A percentile compares a stretch with the other conserved stretches of the same genome.
Conservation (phyloP, 1,140 invertebrate genomes). For the Mycetomoellerius zeteki region DNA sequence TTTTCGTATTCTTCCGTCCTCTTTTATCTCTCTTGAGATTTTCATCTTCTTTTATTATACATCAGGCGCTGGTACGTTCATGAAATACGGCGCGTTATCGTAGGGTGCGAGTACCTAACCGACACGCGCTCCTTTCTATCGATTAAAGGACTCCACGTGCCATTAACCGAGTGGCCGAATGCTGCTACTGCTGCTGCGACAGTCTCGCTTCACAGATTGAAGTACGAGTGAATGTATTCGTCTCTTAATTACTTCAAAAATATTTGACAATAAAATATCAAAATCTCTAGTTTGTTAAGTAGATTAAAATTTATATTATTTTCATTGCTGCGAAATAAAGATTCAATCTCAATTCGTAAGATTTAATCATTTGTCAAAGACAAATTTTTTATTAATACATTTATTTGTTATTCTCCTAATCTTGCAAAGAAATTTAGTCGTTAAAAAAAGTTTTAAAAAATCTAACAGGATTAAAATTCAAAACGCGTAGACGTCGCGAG, state of each 20-base stretch:
- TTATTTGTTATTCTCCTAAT: neutral
- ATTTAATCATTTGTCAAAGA: neutral
- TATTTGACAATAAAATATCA: neutral
- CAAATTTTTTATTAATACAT: neutral
- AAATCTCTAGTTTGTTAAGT: neutral
- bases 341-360: neutral
- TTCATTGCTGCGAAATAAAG: neutral
- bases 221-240: neutral
- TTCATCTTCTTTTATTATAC: neutral
- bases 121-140: constrained; percentile 74
- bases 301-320: neutral
- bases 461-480: neutral
- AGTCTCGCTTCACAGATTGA: constrained; percentile 22
- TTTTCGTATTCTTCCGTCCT: neutral
- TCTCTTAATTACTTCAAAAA: constrained; percentile 7
- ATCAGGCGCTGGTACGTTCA: neutral
- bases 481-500: neutral
- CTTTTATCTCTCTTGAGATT: neutral
- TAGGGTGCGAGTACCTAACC: constrained; percentile 58
- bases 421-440: neutral
- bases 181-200: constrained; percentile 44
- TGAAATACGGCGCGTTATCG: constrained; percentile 68
- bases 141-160: constrained; percentile 69
- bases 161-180: constrained; percentile 69
- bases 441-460: neutral